Conservation (phyloP, 2,113 vertebrate genomes). For the Hyperoodon ampullatus region DNA sequence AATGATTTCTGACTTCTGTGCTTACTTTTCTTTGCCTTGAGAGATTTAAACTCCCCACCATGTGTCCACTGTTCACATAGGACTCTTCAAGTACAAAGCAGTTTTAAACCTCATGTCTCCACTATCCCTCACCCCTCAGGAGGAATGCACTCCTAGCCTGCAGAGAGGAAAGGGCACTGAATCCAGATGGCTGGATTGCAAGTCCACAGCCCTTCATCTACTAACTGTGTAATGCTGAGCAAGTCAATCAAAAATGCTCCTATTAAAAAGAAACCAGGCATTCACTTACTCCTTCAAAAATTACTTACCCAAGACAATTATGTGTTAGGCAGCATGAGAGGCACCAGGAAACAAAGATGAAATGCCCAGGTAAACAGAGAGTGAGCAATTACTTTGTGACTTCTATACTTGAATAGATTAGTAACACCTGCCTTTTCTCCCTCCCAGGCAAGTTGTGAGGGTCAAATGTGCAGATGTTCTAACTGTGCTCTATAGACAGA, state of each 20-base stretch:
- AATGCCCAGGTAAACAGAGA: not conserved
- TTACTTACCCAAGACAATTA: not conserved
- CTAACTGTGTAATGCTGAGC: not conserved
- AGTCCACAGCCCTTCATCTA: not conserved
- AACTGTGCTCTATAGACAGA: not conserved
- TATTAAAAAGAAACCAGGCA: not conserved
- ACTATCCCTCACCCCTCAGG: not conserved
- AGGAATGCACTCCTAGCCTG: not conserved
- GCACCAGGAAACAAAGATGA: not conserved
- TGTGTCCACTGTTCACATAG: not conserved
- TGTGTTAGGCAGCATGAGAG: not conserved
- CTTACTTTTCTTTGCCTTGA: not conserved
- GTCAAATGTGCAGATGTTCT: not conserved
- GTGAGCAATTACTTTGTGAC: not conserved
- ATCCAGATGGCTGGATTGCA: not conserved
- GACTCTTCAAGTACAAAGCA: not conserved
- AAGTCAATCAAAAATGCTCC: not conserved
- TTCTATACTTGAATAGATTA: not conserved
- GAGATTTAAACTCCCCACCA: not conserved
- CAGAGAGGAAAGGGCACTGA: not conserved
- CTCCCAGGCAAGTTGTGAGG: not conserved
- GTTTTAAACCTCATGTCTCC: not conserved
- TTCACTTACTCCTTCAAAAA: not conserved
- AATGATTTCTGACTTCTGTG: not conserved
- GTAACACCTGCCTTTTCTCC: not conserved